phyloP scores from a whole-genome alignment of 2,888 invertebrate species.

The Oxystoma pomonae region DNA sequence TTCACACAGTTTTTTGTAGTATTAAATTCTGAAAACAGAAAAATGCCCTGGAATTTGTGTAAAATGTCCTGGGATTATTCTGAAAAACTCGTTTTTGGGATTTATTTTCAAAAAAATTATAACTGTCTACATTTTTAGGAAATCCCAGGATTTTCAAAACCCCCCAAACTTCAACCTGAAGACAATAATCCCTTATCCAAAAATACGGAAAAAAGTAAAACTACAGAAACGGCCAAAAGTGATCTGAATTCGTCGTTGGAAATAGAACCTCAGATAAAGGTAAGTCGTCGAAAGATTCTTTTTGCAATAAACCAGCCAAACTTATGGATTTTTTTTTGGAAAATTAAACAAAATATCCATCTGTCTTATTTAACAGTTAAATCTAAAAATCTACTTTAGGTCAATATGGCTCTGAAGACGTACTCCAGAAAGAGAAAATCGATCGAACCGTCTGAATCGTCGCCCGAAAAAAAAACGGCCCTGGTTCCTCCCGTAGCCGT shows the following conservation, averaged over 20 bases:
- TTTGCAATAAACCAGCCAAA: too few relatives aligned
- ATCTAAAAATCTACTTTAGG: too few relatives aligned
- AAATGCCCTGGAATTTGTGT: too few relatives aligned
- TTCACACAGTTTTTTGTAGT: too few relatives aligned
- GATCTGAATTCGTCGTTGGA: conserved; percentile 21
- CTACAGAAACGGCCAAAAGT: background rate
- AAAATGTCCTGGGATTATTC: too few relatives aligned
- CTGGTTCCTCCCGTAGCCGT: background rate
- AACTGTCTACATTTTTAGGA: conserved; percentile 14
- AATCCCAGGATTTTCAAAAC: conserved; percentile 6
- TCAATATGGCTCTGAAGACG: conserved; percentile 41
- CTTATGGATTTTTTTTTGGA: too few relatives aligned
- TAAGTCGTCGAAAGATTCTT: background rate
- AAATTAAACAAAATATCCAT: too few relatives aligned
- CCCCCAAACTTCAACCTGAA: conserved; percentile 8
- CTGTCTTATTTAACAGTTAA: too few relatives aligned
- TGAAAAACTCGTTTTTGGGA: too few relatives aligned
- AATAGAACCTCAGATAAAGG: conserved; percentile 35
- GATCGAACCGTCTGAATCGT: conserved; percentile 25
- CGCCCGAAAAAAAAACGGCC: conserved; percentile 18
- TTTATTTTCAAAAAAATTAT: too few relatives aligned
- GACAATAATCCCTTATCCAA: background rate
- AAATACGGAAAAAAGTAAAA: background rate
- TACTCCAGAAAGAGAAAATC: conserved; percentile 45
- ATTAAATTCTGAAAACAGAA: too few relatives aligned